These are phyloP conservation scores for Ernsta delagoae DNA, from an alignment of 2,888 invertebrate genomes.

Conservation along the genomic window DNA sequence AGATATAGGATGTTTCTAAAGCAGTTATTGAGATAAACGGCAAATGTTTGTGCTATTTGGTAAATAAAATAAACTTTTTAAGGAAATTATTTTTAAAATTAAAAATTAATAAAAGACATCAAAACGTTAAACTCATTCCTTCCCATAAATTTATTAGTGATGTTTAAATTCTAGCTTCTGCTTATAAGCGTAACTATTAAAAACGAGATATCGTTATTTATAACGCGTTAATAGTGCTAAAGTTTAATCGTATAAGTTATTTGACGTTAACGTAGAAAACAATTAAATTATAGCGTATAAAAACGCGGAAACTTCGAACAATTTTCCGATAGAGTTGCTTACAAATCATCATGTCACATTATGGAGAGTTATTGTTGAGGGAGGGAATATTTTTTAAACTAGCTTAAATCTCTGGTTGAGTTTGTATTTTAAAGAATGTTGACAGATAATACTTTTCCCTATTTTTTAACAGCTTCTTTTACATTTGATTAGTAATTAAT, in stretches of 20 bases:
- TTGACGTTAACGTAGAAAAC: conserved; percentile 22
- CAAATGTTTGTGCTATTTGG: conserved; percentile 6
- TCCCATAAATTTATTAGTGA: conserved; percentile 3
- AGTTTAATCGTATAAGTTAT: conserved; percentile 19
- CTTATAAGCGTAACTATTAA: neutral
- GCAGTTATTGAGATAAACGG: conserved; percentile 22
- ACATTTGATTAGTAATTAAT: too few species aligned
- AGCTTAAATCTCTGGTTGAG: conserved; percentile 15
- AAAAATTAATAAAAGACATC: neutral
- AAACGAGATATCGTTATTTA: conserved; percentile 10
- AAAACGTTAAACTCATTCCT: neutral
- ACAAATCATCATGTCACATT: conserved; percentile 34
- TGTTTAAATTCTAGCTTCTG: neutral
- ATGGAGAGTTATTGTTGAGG: conserved; percentile 27
- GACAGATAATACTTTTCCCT: too few species aligned
- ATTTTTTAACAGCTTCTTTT: too few species aligned
- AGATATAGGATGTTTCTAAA: conserved; percentile 42
- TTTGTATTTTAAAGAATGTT: too few species aligned
- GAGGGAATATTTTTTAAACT: conserved; percentile 49
- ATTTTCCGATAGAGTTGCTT: conserved; percentile 17
- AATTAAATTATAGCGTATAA: conserved; percentile 24
- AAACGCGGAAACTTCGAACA: conserved; percentile 25
- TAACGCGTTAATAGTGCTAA: conserved; percentile 14
- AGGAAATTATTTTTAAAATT: neutral
- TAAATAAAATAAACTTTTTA: neutral